These are phyloP conservation scores for Macheiramphus alcinus DNA, from an alignment of 2,113 vertebrate genomes.

Conservation along the genomic window DNA sequence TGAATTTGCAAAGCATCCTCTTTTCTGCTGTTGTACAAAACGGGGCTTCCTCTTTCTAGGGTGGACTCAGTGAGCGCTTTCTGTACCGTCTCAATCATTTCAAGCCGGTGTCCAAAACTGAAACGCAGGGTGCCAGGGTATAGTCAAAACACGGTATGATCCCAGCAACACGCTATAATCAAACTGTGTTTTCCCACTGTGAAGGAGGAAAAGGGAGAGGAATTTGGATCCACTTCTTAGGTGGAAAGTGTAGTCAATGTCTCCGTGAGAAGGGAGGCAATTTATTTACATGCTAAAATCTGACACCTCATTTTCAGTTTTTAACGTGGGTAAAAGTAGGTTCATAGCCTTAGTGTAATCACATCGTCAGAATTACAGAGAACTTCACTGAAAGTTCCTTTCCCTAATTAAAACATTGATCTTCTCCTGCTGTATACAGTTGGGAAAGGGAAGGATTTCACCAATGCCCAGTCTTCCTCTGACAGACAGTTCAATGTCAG, in stretches of 20 bases:
- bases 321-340: background rate
- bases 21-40: background rate
- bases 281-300: background rate
- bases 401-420: background rate
- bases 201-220: background rate
- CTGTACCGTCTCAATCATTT: background rate
- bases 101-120: background rate
- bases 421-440: background rate
- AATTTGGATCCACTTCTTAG: background rate
- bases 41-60: background rate
- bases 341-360: background rate
- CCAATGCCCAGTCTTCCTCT: background rate
- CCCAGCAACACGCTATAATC: background rate
- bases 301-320: background rate
- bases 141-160: background rate
- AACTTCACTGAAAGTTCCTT: background rate
- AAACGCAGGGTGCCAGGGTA: background rate
- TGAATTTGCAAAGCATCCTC: background rate
- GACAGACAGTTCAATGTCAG: background rate
- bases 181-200: background rate
- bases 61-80: background rate
- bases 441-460: background rate
- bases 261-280: background rate
- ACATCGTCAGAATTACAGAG: background rate
- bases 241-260: background rate